Evolutionary conservation across 35 echinoderm and acorn worm genomes (phyloP).

Genomic region (Eucidaris tribuloides): DNA sequence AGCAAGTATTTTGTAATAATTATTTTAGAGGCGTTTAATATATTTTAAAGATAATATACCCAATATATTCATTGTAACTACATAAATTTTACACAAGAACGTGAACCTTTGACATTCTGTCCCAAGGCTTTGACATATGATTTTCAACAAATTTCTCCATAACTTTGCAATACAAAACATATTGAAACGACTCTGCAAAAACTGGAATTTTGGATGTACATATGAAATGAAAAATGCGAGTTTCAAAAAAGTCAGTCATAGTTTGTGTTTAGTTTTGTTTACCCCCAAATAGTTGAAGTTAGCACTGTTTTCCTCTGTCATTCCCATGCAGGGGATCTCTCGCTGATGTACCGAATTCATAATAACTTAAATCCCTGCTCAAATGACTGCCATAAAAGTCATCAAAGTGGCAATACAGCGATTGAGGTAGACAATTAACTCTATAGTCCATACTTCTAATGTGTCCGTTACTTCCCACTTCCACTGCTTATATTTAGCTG

Average conservation of each 20-base stretch:
- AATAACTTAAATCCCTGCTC: no score
- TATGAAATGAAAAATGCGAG: not conserved
- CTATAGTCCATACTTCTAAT: no score
- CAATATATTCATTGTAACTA: slow-evolving; percentile 24
- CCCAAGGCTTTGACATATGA: not conserved
- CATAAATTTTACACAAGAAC: slow-evolving; percentile 15
- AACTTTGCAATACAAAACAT: not conserved
- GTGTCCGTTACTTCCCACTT: no score
- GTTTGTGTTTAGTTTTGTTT: not conserved
- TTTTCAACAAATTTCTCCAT: not conserved
- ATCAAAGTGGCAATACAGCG: no score
- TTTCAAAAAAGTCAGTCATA: not conserved
- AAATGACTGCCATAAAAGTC: no score
- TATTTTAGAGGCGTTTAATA: no score
- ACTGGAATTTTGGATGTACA: not conserved
- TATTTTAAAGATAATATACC: slow-evolving; percentile 24
- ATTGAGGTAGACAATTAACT: no score
- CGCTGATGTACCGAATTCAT: not conserved
- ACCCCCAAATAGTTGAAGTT: not conserved
- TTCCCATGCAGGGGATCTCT: not conserved
- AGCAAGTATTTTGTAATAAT: no score
- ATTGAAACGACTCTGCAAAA: not conserved
- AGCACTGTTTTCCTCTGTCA: not conserved
- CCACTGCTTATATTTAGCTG: no score
- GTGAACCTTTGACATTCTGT: not conserved